A percentile compares a stretch with the other conserved stretches of the same genome.
phyloP scores from a whole-genome alignment of 1,140 invertebrate genomes.

The Calephelis nemesis region DNA sequence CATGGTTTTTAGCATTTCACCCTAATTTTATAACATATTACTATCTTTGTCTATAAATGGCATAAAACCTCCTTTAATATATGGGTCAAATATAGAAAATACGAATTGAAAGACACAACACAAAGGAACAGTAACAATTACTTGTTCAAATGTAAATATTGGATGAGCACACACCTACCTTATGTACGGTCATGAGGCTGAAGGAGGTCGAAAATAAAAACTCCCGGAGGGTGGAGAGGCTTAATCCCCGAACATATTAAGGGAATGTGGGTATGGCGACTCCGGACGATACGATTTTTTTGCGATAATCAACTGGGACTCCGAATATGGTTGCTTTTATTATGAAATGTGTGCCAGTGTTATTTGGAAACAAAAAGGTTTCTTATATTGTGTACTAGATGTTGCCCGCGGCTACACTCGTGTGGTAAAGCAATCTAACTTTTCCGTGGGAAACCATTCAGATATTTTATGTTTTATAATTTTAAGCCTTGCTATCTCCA shows the following conservation, averaged over 20 bases:
- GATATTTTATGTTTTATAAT: neutral
- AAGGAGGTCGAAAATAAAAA: constrained; percentile 71
- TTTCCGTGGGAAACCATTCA: neutral
- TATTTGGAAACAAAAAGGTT: constrained; percentile 8
- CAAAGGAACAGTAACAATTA: constrained; percentile 14
- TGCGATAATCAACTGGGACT: constrained; percentile 47
- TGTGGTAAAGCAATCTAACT: neutral
- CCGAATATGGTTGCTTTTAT: constrained; percentile 30
- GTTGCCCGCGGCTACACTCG: neutral
- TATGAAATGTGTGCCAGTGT: constrained; percentile 18
- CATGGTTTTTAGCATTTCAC: no score
- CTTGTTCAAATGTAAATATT: constrained; percentile 36
- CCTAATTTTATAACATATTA: no score
- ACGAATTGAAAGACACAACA: neutral
- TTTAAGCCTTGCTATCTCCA: no score
- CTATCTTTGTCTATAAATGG: no score
- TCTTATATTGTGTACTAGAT: neutral
- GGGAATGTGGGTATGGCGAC: constrained; percentile 54
- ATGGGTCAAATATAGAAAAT: neutral
- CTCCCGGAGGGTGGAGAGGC: constrained; percentile 50
- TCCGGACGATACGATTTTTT: constrained; percentile 50
- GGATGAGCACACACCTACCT: constrained; percentile 39
- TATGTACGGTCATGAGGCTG: constrained; percentile 42
- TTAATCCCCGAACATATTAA: constrained; percentile 69
- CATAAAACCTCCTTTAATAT: no score